Evolutionary conservation across 2,888 invertebrate species (phyloP).

Genomic region (Stegana nigrithorax): DNA sequence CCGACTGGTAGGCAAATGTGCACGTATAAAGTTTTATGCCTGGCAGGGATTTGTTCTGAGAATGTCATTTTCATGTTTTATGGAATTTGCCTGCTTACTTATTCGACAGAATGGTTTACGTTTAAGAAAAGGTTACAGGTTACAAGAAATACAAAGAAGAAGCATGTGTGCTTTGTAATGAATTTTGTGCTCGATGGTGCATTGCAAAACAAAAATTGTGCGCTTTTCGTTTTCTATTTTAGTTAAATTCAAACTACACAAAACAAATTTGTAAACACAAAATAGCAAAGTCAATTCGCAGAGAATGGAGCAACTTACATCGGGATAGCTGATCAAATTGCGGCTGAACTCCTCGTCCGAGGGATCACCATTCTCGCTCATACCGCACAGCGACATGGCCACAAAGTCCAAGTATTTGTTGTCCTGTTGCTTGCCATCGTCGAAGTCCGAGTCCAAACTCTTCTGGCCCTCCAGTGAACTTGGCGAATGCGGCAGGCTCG

Average conservation of each 20-base stretch:
- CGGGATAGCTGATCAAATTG: conserved; percentile 71
- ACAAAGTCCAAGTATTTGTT: conserved; percentile 73
- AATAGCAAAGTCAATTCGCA: background rate
- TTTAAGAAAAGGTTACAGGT: too few species aligned
- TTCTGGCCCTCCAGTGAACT: conserved; percentile 82
- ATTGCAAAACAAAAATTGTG: conserved; percentile 29
- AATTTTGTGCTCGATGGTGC: conserved; percentile 27
- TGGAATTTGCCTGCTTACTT: too few species aligned
- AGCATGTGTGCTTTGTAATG: conserved; percentile 19
- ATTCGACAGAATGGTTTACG: too few species aligned
- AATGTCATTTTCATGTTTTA: too few species aligned
- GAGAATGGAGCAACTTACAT: conserved; percentile 60
- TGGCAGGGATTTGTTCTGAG: too few species aligned
- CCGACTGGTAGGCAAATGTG: too few species aligned
- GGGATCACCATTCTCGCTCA: conserved; percentile 72
- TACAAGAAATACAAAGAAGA: background rate
- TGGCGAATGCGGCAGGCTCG: conserved; percentile 93
- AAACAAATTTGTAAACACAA: conserved; percentile 6
- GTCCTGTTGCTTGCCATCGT: conserved; percentile 75
- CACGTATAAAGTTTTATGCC: too few species aligned
- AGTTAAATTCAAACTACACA: background rate
- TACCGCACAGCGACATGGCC: conserved; percentile 83
- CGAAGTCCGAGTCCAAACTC: conserved; percentile 86
- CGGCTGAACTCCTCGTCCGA: conserved; percentile 74
- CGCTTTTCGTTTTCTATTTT: background rate